A percentile compares a stretch with the other conserved stretches of the same genome.
phyloP scores from a whole-genome alignment of 35 echinoderm and acorn worm species.

The Eucidaris tribuloides region DNA sequence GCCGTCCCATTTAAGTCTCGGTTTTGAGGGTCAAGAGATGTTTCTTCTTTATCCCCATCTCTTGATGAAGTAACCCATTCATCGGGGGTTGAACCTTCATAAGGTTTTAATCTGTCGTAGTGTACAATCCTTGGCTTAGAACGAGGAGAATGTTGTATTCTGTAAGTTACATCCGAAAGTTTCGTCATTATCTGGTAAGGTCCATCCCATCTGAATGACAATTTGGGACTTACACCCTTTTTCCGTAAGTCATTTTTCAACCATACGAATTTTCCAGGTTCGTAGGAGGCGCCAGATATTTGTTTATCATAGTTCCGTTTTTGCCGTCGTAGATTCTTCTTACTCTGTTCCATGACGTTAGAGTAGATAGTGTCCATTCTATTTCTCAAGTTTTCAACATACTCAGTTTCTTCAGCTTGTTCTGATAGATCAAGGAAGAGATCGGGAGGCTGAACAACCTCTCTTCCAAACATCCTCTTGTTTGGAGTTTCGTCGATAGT shows the following conservation, averaged over 20 bases:
- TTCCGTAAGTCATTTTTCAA: conserved; percentile 18
- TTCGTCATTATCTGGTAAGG: conserved; percentile 1
- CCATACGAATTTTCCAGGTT: conserved; percentile 12
- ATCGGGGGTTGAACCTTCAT: neutral
- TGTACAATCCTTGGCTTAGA: conserved; percentile 38
- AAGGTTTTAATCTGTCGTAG: conserved; percentile 25
- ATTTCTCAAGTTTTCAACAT: too few species aligned
- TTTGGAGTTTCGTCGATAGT: conserved; percentile 27
- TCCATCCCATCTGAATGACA: conserved; percentile 11
- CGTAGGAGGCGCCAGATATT: neutral
- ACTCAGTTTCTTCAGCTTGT: too few species aligned
- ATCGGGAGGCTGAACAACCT: conserved; percentile 16
- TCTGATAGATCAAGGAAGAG: too few species aligned
- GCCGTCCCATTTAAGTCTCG: too few species aligned
- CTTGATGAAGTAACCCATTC: neutral
- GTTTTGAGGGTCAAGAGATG: too few species aligned
- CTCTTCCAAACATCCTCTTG: conserved; percentile 37
- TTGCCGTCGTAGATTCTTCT: too few species aligned
- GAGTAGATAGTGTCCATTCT: too few species aligned
- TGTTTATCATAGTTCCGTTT: too few species aligned
- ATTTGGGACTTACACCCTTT: conserved; percentile 19
- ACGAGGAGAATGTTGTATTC: neutral
- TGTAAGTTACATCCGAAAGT: conserved; percentile 31
- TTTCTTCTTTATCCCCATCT: neutral
- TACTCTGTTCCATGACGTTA: too few species aligned